These are phyloP conservation scores for Drosophila grimshawi DNA, from an alignment of 1,140 invertebrate genomes.

Conservation along the genomic window DNA sequence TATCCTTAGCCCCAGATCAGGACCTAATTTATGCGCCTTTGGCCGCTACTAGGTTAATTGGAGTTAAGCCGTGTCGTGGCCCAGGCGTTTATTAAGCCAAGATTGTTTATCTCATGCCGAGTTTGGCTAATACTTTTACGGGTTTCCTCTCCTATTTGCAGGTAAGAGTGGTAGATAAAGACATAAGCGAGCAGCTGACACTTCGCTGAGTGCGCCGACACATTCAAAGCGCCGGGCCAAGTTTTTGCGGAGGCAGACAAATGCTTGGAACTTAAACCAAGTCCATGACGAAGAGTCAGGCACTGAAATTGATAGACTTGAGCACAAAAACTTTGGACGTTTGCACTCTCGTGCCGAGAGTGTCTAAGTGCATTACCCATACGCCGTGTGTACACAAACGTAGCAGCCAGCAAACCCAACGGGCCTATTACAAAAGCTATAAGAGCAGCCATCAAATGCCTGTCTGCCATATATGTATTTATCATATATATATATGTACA, in stretches of 20 bases:
- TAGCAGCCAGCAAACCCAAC: conserved; percentile 44
- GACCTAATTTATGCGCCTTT: conserved; percentile 35
- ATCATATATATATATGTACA: too few species aligned
- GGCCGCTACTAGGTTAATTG: conserved; percentile 45
- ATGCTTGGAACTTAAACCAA: conserved; percentile 31
- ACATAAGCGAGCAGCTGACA: not conserved
- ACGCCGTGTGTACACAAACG: conserved; percentile 33
- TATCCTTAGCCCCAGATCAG: conserved; percentile 5
- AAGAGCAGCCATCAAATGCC: conserved; percentile 57
- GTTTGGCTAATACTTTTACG: conserved; percentile 5
- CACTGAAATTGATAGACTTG: conserved; percentile 62
- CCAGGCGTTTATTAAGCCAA: conserved; percentile 40
- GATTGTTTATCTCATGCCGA: conserved; percentile 38
- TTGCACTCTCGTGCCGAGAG: conserved; percentile 19
- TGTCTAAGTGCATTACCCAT: conserved; percentile 59
- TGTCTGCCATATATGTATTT: conserved; percentile 55
- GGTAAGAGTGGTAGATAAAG: conserved; percentile 35
- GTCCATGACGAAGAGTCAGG: conserved; percentile 24
- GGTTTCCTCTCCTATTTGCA: conserved; percentile 24
- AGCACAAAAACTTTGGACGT: conserved; percentile 56
- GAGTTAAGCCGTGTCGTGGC: conserved; percentile 40
- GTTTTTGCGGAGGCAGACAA: conserved; percentile 29
- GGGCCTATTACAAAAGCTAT: conserved; percentile 64
- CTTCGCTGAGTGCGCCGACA: conserved; percentile 1
- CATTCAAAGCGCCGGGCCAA: conserved; percentile 2